phyloP scores from a whole-genome alignment of 1,140 invertebrate species.

The Drosophila willistoni region DNA sequence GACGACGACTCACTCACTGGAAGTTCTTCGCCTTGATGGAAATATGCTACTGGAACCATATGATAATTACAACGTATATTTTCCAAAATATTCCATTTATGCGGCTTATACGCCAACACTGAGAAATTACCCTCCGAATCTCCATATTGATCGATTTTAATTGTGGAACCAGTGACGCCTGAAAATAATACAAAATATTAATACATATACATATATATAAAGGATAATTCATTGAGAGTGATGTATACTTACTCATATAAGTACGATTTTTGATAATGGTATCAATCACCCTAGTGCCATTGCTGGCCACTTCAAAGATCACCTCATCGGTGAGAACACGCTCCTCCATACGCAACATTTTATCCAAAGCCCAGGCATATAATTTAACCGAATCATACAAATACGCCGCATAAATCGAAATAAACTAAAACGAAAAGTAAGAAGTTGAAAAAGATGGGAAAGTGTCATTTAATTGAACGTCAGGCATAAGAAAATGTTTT shows the following conservation, averaged over 20 bases:
- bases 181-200: slow-evolving; percentile 60
- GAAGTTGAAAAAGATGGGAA: neutral
- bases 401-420: slow-evolving; percentile 97
- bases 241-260: slow-evolving; percentile 91
- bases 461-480: neutral
- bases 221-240: too few relatives aligned
- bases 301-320: slow-evolving; percentile 89
- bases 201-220: too few relatives aligned
- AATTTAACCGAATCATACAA: slow-evolving; percentile 97
- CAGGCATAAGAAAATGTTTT: neutral
- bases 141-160: slow-evolving; percentile 95
- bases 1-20: slow-evolving; percentile 89
- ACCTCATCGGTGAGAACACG: slow-evolving; percentile 85
- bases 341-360: slow-evolving; percentile 87
- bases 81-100: slow-evolving; percentile 82
- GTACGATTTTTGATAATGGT: slow-evolving; percentile 90
- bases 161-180: slow-evolving; percentile 96
- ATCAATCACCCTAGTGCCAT: slow-evolving; percentile 91
- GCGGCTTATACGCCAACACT: slow-evolving; percentile 90
- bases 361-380: slow-evolving; percentile 93
- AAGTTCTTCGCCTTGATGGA: slow-evolving; percentile 88
- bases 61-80: slow-evolving; percentile 89
- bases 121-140: slow-evolving; percentile 99
- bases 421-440: slow-evolving; percentile 86
- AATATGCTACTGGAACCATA: slow-evolving; percentile 92